Evolutionary conservation across 2,797 vertebrate genomes (phyloP).

Genomic region (Mionectes olivaceus): DNA sequence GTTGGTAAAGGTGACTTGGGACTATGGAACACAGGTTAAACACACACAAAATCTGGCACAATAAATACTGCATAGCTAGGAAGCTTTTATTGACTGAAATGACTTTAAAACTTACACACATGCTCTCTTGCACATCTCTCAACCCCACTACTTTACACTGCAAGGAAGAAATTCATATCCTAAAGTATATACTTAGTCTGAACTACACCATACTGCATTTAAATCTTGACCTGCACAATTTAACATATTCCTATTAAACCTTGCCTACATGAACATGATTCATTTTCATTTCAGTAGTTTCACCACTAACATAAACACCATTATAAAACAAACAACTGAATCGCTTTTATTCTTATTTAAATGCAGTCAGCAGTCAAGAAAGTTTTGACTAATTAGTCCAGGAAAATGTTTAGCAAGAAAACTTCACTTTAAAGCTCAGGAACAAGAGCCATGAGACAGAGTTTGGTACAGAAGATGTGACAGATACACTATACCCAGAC

Average conservation of each 20-base stretch:
- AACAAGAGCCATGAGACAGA: neutral
- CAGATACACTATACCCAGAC: neutral
- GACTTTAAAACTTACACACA: neutral
- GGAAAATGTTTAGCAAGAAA: conserved; percentile 53
- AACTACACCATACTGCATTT: neutral
- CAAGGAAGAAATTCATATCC: neutral
- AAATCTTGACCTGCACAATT: neutral
- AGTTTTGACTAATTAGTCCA: neutral
- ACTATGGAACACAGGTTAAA: neutral
- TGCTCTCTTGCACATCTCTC: neutral
- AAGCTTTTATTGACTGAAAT: neutral
- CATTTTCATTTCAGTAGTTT: neutral
- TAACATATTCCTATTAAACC: neutral
- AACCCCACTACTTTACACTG: neutral
- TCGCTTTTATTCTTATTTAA: neutral
- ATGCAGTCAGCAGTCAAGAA: neutral
- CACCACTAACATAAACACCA: neutral
- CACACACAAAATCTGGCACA: neutral
- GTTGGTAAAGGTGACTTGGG: neutral
- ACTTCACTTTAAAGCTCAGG: neutral
- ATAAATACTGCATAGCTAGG: neutral
- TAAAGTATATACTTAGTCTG: neutral
- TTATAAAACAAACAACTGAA: neutral
- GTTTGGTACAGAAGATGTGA: neutral
- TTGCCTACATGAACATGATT: neutral